A percentile compares a stretch with the other conserved stretches of the same genome.
phyloP scores from a whole-genome alignment of 1,140 invertebrate genomes.

The Penaeus indicus region DNA sequence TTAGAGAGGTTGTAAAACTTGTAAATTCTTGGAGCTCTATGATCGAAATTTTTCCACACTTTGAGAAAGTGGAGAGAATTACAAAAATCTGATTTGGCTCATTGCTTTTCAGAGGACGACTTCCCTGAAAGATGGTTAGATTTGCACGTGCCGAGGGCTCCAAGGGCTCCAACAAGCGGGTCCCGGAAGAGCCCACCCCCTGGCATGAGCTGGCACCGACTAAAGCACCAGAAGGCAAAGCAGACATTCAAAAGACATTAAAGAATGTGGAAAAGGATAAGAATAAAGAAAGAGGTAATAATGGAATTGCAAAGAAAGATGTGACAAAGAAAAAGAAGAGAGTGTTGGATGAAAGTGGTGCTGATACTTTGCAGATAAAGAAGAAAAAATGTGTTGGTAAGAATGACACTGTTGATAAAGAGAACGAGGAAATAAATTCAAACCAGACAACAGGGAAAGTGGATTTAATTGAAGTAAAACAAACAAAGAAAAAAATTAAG shows the following conservation, averaged over 20 bases:
- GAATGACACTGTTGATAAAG: background rate
- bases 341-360: background rate
- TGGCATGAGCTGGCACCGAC: constrained; percentile 37
- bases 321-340: background rate
- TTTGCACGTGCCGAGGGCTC: constrained; percentile 56
- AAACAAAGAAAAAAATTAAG: background rate
- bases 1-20: too few relatives aligned
- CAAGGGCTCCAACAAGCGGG: constrained; percentile 48
- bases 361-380: background rate
- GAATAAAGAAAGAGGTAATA: background rate
- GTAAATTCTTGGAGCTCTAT: too few relatives aligned
- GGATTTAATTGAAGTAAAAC: background rate
- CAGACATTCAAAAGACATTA: background rate
- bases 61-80: too few relatives aligned
- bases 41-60: too few relatives aligned
- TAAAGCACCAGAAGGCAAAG: background rate
- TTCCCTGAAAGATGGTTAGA: constrained; percentile 39
- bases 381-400: background rate
- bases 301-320: background rate
- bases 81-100: too few relatives aligned
- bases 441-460: background rate
- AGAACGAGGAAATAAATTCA: background rate
- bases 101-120: too few relatives aligned
- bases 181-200: constrained; percentile 40
- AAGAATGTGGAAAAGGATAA: background rate